Evolutionary conservation across 2,888 invertebrate genomes (phyloP), one percentile per base, ranked within the genome.

Genomic region (Agrotis exclamationis): DNA sequence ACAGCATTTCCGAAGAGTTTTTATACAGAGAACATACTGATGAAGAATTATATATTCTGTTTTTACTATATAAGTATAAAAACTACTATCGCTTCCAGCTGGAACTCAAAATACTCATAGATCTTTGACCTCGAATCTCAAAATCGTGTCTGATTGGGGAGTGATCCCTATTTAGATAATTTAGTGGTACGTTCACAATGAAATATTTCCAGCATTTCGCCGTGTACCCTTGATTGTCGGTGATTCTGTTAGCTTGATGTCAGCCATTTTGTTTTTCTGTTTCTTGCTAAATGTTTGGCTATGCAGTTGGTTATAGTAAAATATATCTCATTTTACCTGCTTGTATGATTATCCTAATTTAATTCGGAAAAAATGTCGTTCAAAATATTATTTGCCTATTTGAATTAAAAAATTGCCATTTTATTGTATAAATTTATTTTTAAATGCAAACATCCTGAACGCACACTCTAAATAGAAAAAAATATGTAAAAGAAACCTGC

Each of bases 81-180:
- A 39, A 39, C 9, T 9, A 39, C 9, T 11, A 11, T 22, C 88
- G 1, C 79, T 83, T 91, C 91, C 67, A 88, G 87, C 72, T 0
- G 0, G 14, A 3, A 20, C 33, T 16, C 11, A 0, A 63, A 70
- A 28, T 1, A 20, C 24, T 54, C 9, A 5, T 63, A 63, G 20
- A 45, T 54, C 60, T 72, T 48, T 45, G 47, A 28, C 6, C 33
- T 2, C 18, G 18, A 39, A 20, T 14, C 72, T 63, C 66, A 51
- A 69, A 73, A 82, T 80, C 85, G 69, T 72, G 80, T 80, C 82
- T 93, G 94, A 95, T 95, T 94, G 93, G 90, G 93, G 94, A 91
- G 92, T 92, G 96, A 95, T 96, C 93, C 91, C 92, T 91, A 93
- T 95, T 94, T 92, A 95, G 95, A 96, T 96, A 95, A 96, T 95